phyloP scores from a whole-genome alignment of 2,113 vertebrate genomes.

The Grammomys surdaster region DNA sequence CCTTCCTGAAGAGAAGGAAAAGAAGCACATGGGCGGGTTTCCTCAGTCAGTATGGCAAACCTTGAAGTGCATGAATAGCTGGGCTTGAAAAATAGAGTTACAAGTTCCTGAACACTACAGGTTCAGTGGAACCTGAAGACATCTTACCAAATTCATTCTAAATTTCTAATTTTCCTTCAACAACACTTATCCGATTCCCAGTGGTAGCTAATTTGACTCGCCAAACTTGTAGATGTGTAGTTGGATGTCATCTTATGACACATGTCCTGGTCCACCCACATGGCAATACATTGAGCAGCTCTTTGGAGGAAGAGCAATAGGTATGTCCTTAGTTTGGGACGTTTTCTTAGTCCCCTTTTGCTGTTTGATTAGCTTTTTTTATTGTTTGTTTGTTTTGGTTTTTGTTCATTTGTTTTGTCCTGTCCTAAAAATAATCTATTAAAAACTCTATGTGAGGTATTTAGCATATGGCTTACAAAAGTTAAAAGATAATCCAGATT shows the following conservation, averaged over 20 bases:
- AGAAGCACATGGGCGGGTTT: constrained; percentile 30
- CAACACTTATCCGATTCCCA: background rate
- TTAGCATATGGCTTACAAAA: background rate
- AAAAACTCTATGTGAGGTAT: constrained; percentile 21
- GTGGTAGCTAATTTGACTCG: background rate
- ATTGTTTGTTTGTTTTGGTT: background rate
- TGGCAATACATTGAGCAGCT: background rate
- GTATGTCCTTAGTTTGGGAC: background rate
- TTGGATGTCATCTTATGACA: background rate
- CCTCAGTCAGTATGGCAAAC: background rate
- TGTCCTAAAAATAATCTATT: background rate
- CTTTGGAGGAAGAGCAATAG: background rate
- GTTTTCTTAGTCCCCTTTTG: background rate
- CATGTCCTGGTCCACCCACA: background rate
- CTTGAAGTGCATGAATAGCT: background rate
- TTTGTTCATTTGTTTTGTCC: background rate
- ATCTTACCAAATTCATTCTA: background rate
- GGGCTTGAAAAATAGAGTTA: background rate
- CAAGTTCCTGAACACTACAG: constrained; percentile 12
- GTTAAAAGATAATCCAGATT: background rate
- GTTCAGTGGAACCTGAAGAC: background rate
- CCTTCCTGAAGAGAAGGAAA: constrained; percentile 36
- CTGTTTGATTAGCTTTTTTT: background rate
- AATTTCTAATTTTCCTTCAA: background rate
- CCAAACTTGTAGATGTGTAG: background rate